Conservation (phyloP, 1,140 invertebrate species). For the Ceratina japonica region DNA sequence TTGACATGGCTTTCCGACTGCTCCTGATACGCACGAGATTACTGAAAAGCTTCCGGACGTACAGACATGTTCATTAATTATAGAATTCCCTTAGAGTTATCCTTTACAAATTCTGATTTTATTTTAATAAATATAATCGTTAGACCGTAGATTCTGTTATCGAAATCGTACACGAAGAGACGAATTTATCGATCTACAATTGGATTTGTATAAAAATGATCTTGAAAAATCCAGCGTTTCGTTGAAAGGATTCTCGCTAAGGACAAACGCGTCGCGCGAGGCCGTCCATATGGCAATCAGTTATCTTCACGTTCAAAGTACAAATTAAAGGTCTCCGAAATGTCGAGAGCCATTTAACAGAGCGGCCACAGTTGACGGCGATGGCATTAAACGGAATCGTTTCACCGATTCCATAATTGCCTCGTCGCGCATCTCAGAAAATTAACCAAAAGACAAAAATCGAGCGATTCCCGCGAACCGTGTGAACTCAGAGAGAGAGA, state of each 20-base stretch:
- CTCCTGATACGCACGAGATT: neutral
- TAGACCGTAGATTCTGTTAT: no score
- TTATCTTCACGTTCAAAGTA: conserved; percentile 59
- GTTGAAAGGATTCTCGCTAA: no score
- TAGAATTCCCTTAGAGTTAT: no score
- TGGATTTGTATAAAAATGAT: no score
- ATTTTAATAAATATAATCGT: no score
- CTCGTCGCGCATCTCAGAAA: conserved; percentile 23
- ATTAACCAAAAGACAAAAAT: conserved; percentile 15
- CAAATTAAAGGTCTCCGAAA: conserved; percentile 60
- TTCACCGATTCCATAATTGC: conserved; percentile 30
- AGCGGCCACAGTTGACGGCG: conserved; percentile 34
- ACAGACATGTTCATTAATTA: no score
- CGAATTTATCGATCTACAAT: no score
- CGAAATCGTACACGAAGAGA: no score
- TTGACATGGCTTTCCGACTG: neutral
- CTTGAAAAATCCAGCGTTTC: no score
- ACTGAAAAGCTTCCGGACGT: neutral
- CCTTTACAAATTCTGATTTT: no score
- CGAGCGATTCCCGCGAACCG: conserved; percentile 60
- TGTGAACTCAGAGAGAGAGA: conserved; percentile 23
- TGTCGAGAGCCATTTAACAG: conserved; percentile 43
- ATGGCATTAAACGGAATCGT: neutral
- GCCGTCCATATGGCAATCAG: conserved; percentile 33
- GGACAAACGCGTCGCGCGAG: conserved; percentile 30